Evolutionary conservation across 2,113 vertebrate species (phyloP).

Genomic region (Catharus minimus): DNA sequence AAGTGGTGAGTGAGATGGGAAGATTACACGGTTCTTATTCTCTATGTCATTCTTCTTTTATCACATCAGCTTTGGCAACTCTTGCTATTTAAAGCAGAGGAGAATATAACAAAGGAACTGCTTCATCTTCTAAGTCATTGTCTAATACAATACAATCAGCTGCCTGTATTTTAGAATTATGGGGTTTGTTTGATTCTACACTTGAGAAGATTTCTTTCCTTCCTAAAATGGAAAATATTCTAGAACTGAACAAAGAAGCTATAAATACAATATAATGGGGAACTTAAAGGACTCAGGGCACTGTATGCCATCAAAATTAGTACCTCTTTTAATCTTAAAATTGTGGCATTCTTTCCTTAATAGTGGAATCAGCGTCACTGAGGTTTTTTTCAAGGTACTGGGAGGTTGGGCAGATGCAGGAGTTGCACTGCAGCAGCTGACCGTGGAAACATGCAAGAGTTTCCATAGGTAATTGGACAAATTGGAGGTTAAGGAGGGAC

Average conservation of each 20-base stretch:
- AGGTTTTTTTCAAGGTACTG: not conserved
- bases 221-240: constrained; percentile 21
- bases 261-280: not conserved
- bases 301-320: not conserved
- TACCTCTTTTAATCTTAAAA: not conserved
- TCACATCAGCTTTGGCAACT: not conserved
- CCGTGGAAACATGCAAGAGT: not conserved
- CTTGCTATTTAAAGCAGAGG: constrained; percentile 14
- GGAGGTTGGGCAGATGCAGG: not conserved
- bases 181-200: not conserved
- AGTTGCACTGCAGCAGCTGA: not conserved
- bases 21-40: not conserved
- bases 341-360: not conserved
- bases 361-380: not conserved
- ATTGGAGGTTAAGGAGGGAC: not conserved
- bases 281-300: not conserved
- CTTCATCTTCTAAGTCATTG: constrained; percentile 12
- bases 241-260: not conserved
- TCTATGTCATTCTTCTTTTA: not conserved
- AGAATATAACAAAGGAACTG: constrained; percentile 18
- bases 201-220: not conserved
- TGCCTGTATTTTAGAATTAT: constrained; percentile 26
- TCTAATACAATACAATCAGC: constrained; percentile 16
- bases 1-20: not conserved
- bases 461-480: not conserved